Conservation (phyloP, 2,797 vertebrate genomes). For the Phaenicophaeus curvirostris region DNA sequence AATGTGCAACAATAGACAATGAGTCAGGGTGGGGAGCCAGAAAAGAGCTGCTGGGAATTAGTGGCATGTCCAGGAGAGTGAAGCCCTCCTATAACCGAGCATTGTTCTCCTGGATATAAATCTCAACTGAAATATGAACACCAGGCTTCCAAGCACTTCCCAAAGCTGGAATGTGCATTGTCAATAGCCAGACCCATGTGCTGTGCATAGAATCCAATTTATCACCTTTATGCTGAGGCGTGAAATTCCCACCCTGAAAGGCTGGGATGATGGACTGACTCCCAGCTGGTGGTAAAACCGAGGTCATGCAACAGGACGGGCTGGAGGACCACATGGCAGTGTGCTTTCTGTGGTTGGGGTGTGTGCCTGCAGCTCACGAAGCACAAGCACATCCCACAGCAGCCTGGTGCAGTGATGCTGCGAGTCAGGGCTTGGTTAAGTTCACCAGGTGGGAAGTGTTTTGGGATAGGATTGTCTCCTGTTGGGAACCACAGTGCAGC, state of each 20-base stretch:
- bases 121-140: background rate
- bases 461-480: background rate
- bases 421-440: background rate
- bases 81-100: background rate
- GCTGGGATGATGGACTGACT: background rate
- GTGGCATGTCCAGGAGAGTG: background rate
- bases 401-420: background rate
- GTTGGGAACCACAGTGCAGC: background rate
- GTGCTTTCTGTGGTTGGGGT: background rate
- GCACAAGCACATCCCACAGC: background rate
- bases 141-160: background rate
- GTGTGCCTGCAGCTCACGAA: background rate
- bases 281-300: background rate
- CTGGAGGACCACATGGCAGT: background rate
- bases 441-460: background rate
- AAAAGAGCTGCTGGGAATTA: constrained; percentile 1
- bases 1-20: constrained; percentile 35
- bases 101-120: constrained; percentile 38
- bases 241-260: background rate
- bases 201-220: background rate
- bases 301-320: background rate
- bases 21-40: background rate
- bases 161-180: background rate
- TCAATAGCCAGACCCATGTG: background rate
- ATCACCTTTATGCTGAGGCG: background rate